Conservation (phyloP, 2,113 vertebrate genomes). For the Rhombomys opimus region DNA sequence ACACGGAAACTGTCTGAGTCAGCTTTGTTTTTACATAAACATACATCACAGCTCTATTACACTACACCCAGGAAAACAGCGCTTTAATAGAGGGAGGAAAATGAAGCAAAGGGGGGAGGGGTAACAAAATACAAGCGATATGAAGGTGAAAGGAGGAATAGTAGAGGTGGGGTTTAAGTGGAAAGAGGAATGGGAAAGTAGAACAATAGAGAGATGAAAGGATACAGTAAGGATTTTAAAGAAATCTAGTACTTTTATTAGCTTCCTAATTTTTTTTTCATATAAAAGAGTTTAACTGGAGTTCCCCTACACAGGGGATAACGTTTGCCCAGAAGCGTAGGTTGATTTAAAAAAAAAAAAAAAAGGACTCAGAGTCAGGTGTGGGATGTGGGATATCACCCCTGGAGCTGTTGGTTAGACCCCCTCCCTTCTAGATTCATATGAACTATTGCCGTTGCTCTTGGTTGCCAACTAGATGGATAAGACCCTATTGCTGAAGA, state of each 20-base stretch:
- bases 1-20: conserved; percentile 29
- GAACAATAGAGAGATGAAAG: too few species aligned
- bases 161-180: neutral
- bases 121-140: neutral
- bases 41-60: neutral
- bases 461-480: neutral
- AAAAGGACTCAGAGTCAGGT: neutral
- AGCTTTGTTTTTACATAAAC: conserved; percentile 64
- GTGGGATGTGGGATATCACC: neutral
- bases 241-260: neutral
- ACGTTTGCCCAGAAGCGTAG: neutral
- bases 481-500: neutral
- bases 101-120: neutral
- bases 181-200: too few species aligned
- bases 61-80: neutral
- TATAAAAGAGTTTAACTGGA: neutral
- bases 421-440: too few species aligned
- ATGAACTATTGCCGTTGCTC: too few species aligned
- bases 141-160: neutral
- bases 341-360: neutral
- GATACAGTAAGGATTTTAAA: neutral
- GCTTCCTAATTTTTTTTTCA: neutral
- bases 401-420: neutral
- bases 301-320: neutral
- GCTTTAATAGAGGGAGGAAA: neutral